Conservation (phyloP, 2,113 vertebrate genomes). For the Theropithecus gelada region DNA sequence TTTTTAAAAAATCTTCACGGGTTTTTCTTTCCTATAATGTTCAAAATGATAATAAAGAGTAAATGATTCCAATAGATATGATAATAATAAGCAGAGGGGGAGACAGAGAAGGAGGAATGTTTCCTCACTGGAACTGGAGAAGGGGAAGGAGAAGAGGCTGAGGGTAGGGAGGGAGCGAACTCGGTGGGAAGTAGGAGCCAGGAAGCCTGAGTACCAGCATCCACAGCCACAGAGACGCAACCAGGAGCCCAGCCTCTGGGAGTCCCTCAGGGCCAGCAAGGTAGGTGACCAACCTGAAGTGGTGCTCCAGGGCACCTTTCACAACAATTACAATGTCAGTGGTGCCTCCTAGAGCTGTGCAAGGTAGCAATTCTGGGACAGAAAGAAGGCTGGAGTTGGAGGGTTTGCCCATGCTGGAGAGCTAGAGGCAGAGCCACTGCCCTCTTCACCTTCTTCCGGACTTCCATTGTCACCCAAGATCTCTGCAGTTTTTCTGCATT, state of each 20-base stretch:
- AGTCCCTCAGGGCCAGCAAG: too few species aligned
- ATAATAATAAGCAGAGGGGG: background rate
- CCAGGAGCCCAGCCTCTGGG: background rate
- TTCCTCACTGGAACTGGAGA: background rate
- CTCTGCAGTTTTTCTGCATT: background rate
- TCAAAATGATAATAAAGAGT: background rate
- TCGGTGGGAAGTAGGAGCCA: background rate
- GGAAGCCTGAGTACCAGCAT: accelerated
- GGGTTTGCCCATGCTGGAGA: background rate
- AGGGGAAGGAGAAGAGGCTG: background rate
- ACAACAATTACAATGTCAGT: background rate
- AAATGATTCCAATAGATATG: background rate
- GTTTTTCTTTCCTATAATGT: background rate
- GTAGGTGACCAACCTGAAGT: background rate
- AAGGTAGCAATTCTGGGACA: background rate
- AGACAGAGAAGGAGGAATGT: background rate
- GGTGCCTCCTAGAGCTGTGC: background rate
- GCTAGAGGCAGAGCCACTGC: background rate
- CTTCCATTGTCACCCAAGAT: background rate
- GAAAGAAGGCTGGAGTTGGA: background rate
- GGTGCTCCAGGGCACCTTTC: background rate
- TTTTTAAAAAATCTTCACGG: background rate
- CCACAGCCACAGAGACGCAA: background rate
- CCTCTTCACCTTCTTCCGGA: background rate
- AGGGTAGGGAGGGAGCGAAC: background rate